Base-by-base conservation (phyloP, 2,888 invertebrate species). In the Stratiomys singularior region DNA sequence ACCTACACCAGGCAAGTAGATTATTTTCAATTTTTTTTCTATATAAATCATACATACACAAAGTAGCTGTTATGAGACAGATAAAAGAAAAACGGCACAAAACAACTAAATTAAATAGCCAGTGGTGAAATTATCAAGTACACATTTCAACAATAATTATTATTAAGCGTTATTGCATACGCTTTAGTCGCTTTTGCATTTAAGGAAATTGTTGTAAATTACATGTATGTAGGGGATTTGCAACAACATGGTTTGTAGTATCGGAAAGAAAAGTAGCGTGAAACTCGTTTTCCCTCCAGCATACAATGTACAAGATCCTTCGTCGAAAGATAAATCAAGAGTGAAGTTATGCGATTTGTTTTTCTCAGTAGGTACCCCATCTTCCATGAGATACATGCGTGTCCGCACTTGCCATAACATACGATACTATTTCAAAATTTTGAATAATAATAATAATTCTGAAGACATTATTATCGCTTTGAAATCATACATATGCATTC, bases 371-470 rank as follows among this genome's bases (percentile, higher is more conserved):
- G 23, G 2, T 23, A 4, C 58, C 4, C 13, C 9, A n/a, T n/a
- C n/a, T n/a, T n/a, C n/a, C n/a, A n/a, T n/a, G n/a, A n/a, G n/a
- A n/a, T n/a, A n/a, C n/a, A n/a, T n/a, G n/a, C n/a, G n/a, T n/a
- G n/a, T 25, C 18, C 15, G 7, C 15, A 23, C 30, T 27, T 30
- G 15, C 0, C 15, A 64, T 30, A 64, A 64, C n/a, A n/a, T 30
- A 0, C 11, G 64, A 64, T 30, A 64, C 13, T 1, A 5, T 28
- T 64, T 30, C 28, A 27, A 23, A 71, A 71, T 47, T 52, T 52
- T 71, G 11, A n/a, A 64, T 67, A 71, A 71, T 71, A 71, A 71
- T 71, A 71, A 71, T 71, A 71, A 71, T 71, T 71, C 15, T 25
- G 52, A 52, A 71, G 71, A 71, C 47, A 47, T 71, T 71, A 71